Conservation (phyloP, 2,797 vertebrate genomes). For the Gymnoscopelus braueri region DNA sequence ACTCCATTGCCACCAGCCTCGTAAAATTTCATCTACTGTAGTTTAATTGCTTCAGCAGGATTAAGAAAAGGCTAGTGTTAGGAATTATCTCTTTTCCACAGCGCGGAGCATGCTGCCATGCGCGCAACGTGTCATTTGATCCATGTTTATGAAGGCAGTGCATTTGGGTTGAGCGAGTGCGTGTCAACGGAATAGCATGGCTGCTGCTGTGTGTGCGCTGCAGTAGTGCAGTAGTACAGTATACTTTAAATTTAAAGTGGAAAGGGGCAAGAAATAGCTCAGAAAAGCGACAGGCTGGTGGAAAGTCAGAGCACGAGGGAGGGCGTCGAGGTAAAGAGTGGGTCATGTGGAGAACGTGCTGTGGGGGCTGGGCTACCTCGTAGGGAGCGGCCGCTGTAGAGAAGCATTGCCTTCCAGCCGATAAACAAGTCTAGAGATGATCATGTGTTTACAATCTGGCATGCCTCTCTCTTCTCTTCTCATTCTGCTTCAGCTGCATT, state of each 20-base stretch:
- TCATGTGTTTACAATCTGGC: constrained; percentile 79
- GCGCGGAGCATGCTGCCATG: not conserved
- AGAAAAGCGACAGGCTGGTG: constrained; percentile 5
- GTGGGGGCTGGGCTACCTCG: constrained; percentile 34
- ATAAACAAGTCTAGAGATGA: constrained; percentile 80
- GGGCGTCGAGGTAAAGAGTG: constrained; percentile 31
- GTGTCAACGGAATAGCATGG: constrained; percentile 2
- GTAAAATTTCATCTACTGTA: not conserved
- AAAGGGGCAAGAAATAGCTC: not conserved
- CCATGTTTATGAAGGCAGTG: constrained; percentile 9
- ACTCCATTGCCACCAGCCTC: not conserved
- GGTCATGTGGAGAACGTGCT: constrained; percentile 19
- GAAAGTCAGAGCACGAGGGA: constrained; percentile 11
- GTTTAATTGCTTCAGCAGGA: constrained; percentile 42
- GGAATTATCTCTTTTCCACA: constrained; percentile 40
- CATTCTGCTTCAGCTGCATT: constrained; percentile 11
- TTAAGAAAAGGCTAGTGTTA: constrained; percentile 5
- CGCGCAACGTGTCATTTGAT: constrained; percentile 22
- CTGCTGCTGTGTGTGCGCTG: not conserved
- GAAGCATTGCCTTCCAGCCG: constrained; percentile 50
- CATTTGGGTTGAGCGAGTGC: not conserved
- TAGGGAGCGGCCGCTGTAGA: not conserved
- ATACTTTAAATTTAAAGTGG: not conserved
- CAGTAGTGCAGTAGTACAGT: not conserved
- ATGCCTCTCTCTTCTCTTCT: constrained; percentile 56